Evolutionary conservation across 92 coral and sea anemone genomes (phyloP).

Genomic region (Porites evermanni): DNA sequence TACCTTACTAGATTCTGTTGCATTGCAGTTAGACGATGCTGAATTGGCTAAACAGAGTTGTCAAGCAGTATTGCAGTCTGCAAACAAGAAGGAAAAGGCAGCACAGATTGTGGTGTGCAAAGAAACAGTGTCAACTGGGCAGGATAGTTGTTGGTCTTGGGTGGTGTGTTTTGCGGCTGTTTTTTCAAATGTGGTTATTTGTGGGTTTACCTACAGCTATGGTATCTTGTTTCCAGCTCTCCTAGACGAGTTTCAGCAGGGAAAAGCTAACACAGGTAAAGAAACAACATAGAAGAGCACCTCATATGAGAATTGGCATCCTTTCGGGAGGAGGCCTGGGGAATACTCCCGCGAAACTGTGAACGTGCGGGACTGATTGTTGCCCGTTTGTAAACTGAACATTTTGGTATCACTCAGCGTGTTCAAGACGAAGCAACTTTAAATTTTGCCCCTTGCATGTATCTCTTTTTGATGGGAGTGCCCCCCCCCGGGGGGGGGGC

Average conservation of each 20-base stretch:
- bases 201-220: conserved; percentile 44
- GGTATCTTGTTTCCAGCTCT: conserved; percentile 57
- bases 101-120: not conserved
- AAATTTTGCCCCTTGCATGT: too few species aligned
- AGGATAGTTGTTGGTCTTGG: conserved; percentile 63
- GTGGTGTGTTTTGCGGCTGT: conserved; percentile 56
- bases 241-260: conserved; percentile 53
- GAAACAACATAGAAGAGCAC: not conserved
- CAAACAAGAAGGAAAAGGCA: not conserved
- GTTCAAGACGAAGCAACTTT: too few species aligned
- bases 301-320: not conserved
- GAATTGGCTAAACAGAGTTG: not conserved
- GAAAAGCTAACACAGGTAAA: conserved; percentile 60
- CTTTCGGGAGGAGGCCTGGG: not conserved
- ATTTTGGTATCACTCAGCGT: too few species aligned
- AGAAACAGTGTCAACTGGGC: not conserved
- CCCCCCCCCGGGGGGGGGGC: too few species aligned
- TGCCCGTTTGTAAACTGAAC: too few species aligned
- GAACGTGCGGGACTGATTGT: too few species aligned
- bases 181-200: conserved; percentile 40
- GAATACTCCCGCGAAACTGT: not conserved
- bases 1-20: not conserved
- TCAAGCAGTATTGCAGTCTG: not conserved
- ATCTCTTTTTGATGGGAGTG: too few species aligned
- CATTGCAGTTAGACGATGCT: not conserved